Base-by-base conservation (phyloP, 1,140 invertebrate species). In the Drosophila ambigua region DNA sequence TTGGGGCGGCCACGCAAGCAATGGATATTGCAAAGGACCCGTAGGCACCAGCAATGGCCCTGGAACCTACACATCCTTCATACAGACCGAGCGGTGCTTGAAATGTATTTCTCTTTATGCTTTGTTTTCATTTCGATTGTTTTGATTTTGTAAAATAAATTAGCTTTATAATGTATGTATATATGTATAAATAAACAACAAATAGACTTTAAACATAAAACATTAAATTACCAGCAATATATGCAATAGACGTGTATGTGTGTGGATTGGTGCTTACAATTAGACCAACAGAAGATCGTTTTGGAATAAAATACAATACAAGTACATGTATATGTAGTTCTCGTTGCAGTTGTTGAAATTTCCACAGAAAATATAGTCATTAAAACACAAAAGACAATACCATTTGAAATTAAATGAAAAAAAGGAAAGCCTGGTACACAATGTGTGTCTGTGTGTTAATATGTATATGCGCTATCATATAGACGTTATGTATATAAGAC, bases 121-220 rank as follows among this genome's bases (percentile, higher is more conserved):
- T 20, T 58, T 75, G 3, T 69, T 75, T 65, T 62, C 43, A 63
- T 51, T 61, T 62, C 73, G 66, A 55, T 77, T 67, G 71, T 72
- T 58, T 46, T 65, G 57, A 68, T 81, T 43, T 79, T 68, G 69
- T 87, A 88, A 82, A 76, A 87, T 87, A 87, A 87, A 87, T 87
- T 88, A 87, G 68, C 63, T 79, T 87, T 88, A 71, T 82, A 85
- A 79, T 65, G 65, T 84, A 64, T 77, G 60, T 79, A 44, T 60
- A 61, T 84, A 73, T 87, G 66, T 87, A 87, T 88, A 87, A 88
- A 87, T 88, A 87, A 87, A 87, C 83, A 87, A 87, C 83, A 87
- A 87, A 88, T 83, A 88, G 79, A 79, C 48, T 57, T 83, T 63
- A 69, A 88, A 87, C 83, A 75, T 87, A 87, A 88, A 88, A 83